phyloP scores from a whole-genome alignment of 2,113 vertebrate species.

The Benitochromis conjunctus region DNA sequence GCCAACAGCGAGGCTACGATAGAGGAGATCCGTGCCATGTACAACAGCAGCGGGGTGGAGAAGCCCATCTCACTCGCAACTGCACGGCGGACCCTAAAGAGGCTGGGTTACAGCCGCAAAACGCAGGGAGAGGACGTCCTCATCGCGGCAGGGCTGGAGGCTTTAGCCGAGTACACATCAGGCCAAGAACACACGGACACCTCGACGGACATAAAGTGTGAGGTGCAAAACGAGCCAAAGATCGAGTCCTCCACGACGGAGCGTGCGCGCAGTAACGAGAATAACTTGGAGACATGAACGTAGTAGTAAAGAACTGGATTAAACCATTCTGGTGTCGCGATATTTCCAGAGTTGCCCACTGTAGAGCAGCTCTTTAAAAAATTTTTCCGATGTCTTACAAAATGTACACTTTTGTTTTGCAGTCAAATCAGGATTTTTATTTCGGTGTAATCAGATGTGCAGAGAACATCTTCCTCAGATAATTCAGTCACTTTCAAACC shows the following conservation, averaged over 20 bases:
- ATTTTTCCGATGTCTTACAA: background rate
- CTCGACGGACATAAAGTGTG: fast-evolving
- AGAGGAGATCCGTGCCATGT: background rate
- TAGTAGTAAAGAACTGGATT: background rate
- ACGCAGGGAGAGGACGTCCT: background rate
- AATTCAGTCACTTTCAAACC: background rate
- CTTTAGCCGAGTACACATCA: background rate
- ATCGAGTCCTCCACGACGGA: background rate
- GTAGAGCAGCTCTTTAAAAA: background rate
- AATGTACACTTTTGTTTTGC: background rate
- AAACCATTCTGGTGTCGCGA: background rate
- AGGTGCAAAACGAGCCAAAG: background rate
- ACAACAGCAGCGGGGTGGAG: background rate
- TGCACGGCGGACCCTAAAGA: background rate
- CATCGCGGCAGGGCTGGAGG: background rate
- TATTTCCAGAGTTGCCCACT: background rate
- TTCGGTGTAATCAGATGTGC: background rate
- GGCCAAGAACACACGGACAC: background rate
- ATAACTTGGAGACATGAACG: background rate
- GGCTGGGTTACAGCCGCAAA: background rate
- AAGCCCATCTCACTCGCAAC: background rate
- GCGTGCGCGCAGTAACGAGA: background rate
- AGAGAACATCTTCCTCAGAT: background rate
- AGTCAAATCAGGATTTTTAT: background rate
- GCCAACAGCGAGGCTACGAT: background rate